Evolutionary conservation across 2,888 invertebrate genomes (phyloP).

Genomic region (Tetanocera ferruginea): DNA sequence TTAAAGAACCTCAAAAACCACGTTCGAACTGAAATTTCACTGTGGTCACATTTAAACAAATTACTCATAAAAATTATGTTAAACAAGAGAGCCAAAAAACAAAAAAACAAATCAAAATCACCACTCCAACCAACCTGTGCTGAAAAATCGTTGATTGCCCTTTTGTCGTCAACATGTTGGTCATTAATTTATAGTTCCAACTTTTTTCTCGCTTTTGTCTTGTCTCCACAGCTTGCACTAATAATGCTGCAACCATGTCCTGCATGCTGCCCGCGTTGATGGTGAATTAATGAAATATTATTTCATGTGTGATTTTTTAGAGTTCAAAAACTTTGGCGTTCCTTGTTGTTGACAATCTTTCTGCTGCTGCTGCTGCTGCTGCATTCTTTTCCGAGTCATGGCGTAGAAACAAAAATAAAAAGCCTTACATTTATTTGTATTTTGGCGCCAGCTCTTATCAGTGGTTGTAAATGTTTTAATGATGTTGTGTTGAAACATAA

Average conservation of each 20-base stretch:
- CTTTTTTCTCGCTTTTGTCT: neutral
- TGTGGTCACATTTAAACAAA: conserved; percentile 31
- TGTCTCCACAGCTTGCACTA: neutral
- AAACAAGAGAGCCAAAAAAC: conserved; percentile 10
- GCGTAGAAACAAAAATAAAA: neutral
- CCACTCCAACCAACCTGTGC: neutral
- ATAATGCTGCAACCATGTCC: neutral
- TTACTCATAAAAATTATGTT: conserved; percentile 46
- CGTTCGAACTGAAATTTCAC: neutral
- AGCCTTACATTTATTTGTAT: conserved; percentile 41
- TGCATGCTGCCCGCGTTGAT: neutral
- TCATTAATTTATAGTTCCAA: conserved; percentile 49
- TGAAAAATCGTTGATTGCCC: conserved; percentile 50
- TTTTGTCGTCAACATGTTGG: conserved; percentile 65
- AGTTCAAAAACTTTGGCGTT: neutral
- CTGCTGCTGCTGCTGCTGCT: neutral
- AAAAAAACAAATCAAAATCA: neutral
- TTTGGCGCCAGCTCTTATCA: conserved; percentile 49
- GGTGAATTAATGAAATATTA: conserved; percentile 38
- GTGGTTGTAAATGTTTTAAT: conserved; percentile 47
- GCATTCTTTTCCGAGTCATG: conserved; percentile 11
- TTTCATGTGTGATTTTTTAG: conserved; percentile 19
- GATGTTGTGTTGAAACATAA: conserved; percentile 35
- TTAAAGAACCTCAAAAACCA: neutral
- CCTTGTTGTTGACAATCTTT: neutral